Base-by-base conservation (phyloP, 2,797 vertebrate genomes). In the Petrocephalus schoutedeni region DNA sequence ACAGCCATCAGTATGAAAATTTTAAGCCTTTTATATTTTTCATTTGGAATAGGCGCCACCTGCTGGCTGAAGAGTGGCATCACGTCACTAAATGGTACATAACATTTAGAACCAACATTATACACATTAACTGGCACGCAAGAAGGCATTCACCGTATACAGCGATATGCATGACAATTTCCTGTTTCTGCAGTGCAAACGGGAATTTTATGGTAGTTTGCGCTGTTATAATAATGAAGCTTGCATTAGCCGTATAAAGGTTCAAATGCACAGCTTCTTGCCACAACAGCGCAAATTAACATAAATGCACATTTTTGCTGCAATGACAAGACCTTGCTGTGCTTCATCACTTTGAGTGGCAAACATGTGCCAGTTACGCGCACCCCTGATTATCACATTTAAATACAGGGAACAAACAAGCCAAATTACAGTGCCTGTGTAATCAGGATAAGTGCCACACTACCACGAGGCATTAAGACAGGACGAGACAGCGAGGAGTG, bases 41-140 rank as follows among this genome's bases (percentile, higher is more conserved):
- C 4, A 57, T 54, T 83, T 32, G 51, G 83, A 57, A 23, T 19
- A 57, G 90, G 93, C 88, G 41, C 91, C 90, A 90, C 89, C 92
- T 93, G 53, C 54, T 91, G 92, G 56, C 56, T 80, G 21, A 88
- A 56, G 85, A 0, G 51, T 21, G 77, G 14, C 36, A 51, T 21
- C 16, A 23, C n/a, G 9, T 19, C 10, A 53, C 49, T 32, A 23
- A n/a, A 86, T 36, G 41, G 36, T 0, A 83, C n/a, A 74, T 19
- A 4, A 3, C 3, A 57, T 74, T 74, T 19, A 32, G 61, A 67
- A 67, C 9, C 1, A 32, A 4, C 61, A 14, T 32, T 21, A 67
- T 4, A 32, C 3, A 23, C 61, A 28, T 12, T 28, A 14, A 67
- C 9, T 1, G 1, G 61, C 21, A 67, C 10, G 3, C 61, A 67